These are phyloP conservation scores for Apodemia hepburni DNA, from an alignment of 2,888 invertebrate genomes.

Conservation along the genomic window DNA sequence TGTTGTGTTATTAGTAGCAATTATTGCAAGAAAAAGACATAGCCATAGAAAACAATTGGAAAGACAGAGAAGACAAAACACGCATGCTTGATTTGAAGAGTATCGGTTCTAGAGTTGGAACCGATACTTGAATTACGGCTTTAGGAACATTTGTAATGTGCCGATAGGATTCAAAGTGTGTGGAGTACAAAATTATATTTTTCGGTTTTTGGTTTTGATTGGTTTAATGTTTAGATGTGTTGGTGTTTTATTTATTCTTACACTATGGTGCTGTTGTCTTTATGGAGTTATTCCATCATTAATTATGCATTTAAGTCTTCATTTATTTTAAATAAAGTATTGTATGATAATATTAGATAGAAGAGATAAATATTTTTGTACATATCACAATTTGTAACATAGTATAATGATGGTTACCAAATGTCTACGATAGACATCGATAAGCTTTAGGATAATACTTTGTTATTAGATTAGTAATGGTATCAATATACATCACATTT, in stretches of 20 bases:
- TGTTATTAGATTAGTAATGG: not conserved
- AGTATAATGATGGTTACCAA: conserved; percentile 63
- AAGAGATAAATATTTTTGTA: conserved; percentile 75
- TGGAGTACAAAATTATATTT: conserved; percentile 40
- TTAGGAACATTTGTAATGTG: conserved; percentile 52
- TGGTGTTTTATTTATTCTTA: conserved; percentile 31
- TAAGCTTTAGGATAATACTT: not conserved
- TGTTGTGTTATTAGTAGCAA: conserved; percentile 59
- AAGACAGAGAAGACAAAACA: conserved; percentile 64
- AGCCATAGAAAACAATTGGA: conserved; percentile 72
- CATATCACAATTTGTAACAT: conserved; percentile 73
- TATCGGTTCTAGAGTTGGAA: conserved; percentile 71
- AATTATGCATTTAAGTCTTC: conserved; percentile 30
- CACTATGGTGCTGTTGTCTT: conserved; percentile 35
- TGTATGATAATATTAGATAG: conserved; percentile 47
- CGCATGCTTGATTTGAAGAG: conserved; percentile 74
- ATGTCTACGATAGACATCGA: conserved; percentile 49
- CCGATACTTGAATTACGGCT: conserved; percentile 51
- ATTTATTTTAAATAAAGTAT: conserved; percentile 31
- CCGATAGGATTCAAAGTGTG: conserved; percentile 45
- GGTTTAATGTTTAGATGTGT: conserved; percentile 28
- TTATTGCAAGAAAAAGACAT: conserved; percentile 72
- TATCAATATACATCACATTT: not conserved
- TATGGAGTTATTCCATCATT: conserved; percentile 27
- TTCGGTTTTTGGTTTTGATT: conserved; percentile 31